Conservation (phyloP, 1,140 invertebrate genomes). For the Helicoverpa armigera region DNA sequence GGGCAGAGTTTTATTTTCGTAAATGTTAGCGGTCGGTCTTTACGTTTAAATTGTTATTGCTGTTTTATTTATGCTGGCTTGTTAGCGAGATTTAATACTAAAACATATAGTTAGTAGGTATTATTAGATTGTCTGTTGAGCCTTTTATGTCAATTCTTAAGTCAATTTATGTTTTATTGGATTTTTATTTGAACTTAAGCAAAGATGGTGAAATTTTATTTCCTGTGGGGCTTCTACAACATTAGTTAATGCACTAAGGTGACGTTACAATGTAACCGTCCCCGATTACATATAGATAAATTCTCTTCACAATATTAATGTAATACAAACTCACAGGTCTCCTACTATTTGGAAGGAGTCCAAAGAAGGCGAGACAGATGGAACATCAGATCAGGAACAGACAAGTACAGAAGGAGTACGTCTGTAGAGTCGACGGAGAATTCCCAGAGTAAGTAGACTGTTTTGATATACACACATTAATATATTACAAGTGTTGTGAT, state of each 20-base stretch:
- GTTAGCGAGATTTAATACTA: too few species aligned
- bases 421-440: constrained; percentile 98
- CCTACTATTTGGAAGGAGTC: constrained; percentile 96
- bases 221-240: too few species aligned
- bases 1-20: not conserved
- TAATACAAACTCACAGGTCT: constrained; percentile 85
- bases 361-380: constrained; percentile 96
- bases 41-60: not conserved
- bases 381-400: constrained; percentile 97
- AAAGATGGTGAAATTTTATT: too few species aligned
- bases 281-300: not conserved
- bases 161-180: too few species aligned
- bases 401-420: constrained; percentile 98
- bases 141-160: too few species aligned
- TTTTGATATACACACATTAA: not conserved
- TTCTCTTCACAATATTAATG: not conserved
- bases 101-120: too few species aligned
- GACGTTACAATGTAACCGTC: too few species aligned
- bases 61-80: not conserved
- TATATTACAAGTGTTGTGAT: too few species aligned
- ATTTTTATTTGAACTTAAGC: too few species aligned
- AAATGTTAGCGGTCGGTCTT: constrained; percentile 5
- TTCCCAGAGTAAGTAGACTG: constrained; percentile 95
- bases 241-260: not conserved
- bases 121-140: too few species aligned